Evolutionary conservation across 1,140 invertebrate species (phyloP), one percentile per base, ranked within the genome.

Genomic region (Nomia melanderi): DNA sequence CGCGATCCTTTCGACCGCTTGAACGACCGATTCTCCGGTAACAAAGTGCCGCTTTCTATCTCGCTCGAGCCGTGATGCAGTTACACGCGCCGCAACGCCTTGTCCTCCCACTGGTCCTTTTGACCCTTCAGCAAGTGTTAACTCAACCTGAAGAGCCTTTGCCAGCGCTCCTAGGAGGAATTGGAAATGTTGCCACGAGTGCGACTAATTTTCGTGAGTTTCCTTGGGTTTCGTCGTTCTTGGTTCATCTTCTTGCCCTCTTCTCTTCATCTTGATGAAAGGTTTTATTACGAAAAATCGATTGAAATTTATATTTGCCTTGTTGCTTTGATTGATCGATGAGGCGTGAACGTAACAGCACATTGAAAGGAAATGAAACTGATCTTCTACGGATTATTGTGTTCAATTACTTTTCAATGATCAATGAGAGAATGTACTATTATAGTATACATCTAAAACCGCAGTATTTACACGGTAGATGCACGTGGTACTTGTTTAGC

Each of bases 171-270:
- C 56, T 91, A 8, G 87, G 80, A 20, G 89, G 89, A 17, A 90
- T 91, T 31, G 89, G 84, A 8, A 91, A 89, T 44, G 89, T 90
- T 25, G 90, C 90, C 0, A 86, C 78, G 17, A 89, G 78, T 65
- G 90, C 90, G 3, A 87, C 88, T 0, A 89, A 89, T 85, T 88
- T 91, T 62, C 65, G 90, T 91, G 79, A 83, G 90, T 90, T 59
- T 44, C 50, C 9, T 53, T 27, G 11, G n/a, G n/a, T n/a, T n/a
- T n/a, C 14, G 12, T 14, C 12, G 1, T 17, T 1, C 41, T 44
- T 3, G 33, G 33, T 0, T 44, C 41, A 14, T 44, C 14, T 4
- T 14, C 14, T 44, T 17, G 41, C 41, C 4, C 14, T 44, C 12
- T 17, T 14, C 4, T 44, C 12, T 44, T 44, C 14, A 12, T 11